A percentile compares a stretch with the other conserved stretches of the same genome.
Evolutionary conservation across 2,797 vertebrate species (phyloP).

Genomic region (Lagocephalus sceleratus): DNA sequence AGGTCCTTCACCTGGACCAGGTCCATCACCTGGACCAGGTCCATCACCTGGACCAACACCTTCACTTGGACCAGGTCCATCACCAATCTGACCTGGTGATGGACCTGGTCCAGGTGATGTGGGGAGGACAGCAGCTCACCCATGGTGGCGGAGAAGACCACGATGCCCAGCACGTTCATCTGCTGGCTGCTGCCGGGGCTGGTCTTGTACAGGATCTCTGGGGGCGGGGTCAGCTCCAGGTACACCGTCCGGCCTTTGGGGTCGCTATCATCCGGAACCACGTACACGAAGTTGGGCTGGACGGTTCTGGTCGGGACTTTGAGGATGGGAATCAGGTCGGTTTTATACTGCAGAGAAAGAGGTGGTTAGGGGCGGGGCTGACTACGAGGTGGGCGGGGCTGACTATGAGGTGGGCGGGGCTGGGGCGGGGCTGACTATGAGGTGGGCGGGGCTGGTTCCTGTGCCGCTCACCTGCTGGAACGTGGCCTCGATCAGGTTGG

Average conservation of each 20-base stretch:
- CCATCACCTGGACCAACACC: too few relatives aligned
- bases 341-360: conserved; percentile 80
- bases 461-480: conserved; percentile 83
- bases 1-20: too few relatives aligned
- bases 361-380: conserved; percentile 7
- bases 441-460: not conserved
- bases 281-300: conserved; percentile 79
- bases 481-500: conserved; percentile 86
- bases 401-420: not conserved
- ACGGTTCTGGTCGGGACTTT: conserved; percentile 65
- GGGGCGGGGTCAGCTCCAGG: conserved; percentile 83
- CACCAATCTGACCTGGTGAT: too few relatives aligned
- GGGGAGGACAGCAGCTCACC: conserved; percentile 73
- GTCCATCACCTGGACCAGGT: too few relatives aligned
- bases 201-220: conserved; percentile 80
- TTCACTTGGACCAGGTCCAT: too few relatives aligned
- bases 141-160: conserved; percentile 90
- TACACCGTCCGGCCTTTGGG: conserved; percentile 74
- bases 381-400: not conserved
- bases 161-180: conserved; percentile 90
- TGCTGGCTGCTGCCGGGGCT: conserved; percentile 83
- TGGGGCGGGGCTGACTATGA: not conserved
- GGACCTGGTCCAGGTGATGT: too few relatives aligned
- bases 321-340: conserved; percentile 78
- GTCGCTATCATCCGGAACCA: conserved; percentile 76